phyloP scores from a whole-genome alignment of 1,140 invertebrate genomes.

The Reticulitermes speratus region DNA sequence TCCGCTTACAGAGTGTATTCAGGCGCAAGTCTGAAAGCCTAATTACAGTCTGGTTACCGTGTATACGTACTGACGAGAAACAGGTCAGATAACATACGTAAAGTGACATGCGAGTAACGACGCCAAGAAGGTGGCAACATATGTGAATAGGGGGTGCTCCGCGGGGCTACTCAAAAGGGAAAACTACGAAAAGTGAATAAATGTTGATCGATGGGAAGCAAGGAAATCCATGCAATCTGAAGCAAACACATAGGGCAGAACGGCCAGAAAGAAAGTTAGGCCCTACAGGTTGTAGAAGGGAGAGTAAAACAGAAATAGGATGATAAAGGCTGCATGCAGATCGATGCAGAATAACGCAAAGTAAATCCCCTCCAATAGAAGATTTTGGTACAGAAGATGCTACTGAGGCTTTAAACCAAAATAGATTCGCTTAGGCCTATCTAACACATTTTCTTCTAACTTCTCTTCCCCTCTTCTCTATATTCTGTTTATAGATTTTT shows the following conservation, averaged over 20 bases:
- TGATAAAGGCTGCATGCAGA: neutral
- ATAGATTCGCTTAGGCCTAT: neutral
- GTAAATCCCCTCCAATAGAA: conserved; percentile 10
- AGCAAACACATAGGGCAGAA: neutral
- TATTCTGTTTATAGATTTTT: neutral
- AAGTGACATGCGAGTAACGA: neutral
- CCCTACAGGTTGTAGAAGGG: neutral
- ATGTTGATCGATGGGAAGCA: neutral
- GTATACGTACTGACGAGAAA: too few relatives aligned
- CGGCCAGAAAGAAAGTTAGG: neutral
- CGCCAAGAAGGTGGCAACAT: neutral
- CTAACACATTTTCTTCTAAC: neutral
- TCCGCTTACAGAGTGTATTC: too few relatives aligned
- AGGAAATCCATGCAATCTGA: conserved; percentile 5
- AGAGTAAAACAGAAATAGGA: neutral
- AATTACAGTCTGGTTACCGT: too few relatives aligned
- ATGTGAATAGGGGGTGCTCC: neutral
- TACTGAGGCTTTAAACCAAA: conserved; percentile 7
- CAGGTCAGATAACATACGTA: too few relatives aligned
- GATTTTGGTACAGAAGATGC: neutral
- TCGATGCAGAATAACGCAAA: neutral
- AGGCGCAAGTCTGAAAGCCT: too few relatives aligned
- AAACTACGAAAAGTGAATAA: conserved; percentile 14
- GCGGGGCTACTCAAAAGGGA: neutral
- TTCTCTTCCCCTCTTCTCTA: neutral